A percentile compares a stretch with the other conserved stretches of the same genome.
Evolutionary conservation across 1,140 invertebrate genomes (phyloP).

Genomic region (Coelopa frigida): DNA sequence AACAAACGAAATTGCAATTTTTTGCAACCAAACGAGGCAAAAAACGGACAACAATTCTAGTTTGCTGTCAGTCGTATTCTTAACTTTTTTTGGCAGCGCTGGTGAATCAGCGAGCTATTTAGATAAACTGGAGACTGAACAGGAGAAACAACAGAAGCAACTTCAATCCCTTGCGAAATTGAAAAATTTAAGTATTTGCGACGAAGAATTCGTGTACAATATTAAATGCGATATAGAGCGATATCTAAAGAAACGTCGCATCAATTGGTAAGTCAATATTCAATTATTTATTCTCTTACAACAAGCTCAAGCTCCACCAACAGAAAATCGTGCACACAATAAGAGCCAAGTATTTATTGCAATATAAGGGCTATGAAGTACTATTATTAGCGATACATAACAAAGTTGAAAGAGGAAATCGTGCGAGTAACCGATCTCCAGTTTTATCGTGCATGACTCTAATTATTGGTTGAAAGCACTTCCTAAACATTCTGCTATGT

Average conservation of each 20-base stretch:
- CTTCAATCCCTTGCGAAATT: too few relatives aligned
- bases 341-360: too few relatives aligned
- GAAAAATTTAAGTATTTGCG: conserved; percentile 35
- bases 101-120: conserved; percentile 1
- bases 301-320: too few relatives aligned
- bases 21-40: too few relatives aligned
- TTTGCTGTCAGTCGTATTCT: too few relatives aligned
- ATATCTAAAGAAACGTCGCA: conserved; percentile 34
- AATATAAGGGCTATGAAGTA: too few relatives aligned
- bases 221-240: conserved; percentile 38
- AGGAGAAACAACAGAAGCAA: not conserved
- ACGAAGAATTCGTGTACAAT: conserved; percentile 42
- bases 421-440: conserved; percentile 25
- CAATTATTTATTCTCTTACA: not conserved
- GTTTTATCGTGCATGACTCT: too few relatives aligned
- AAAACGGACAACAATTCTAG: too few relatives aligned
- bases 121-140: conserved; percentile 8
- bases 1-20: too few relatives aligned
- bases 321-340: too few relatives aligned
- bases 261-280: conserved; percentile 29
- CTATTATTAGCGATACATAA: not conserved
- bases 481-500: too few relatives aligned
- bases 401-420: conserved; percentile 23
- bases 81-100: not conserved
- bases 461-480: too few relatives aligned